Base-by-base conservation (phyloP, 2,113 vertebrate genomes). In the Hucho hucho region DNA sequence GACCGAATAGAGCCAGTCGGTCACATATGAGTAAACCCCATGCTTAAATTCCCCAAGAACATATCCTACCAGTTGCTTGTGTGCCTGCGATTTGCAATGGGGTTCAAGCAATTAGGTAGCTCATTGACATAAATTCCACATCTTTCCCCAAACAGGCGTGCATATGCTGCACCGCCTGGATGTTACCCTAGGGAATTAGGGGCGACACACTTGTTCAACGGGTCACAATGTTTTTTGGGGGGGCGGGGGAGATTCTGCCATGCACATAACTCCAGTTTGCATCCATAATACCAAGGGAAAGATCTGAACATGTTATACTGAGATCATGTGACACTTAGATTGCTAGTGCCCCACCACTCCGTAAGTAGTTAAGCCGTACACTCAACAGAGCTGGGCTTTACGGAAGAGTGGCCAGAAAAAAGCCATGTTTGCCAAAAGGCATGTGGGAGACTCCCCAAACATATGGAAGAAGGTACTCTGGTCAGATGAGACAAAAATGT, bases 241-340 rank as follows among this genome's bases (percentile, higher is more conserved):
- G 26, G 59, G 73, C 64, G 53, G 58, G 59, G 75, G 66, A 79
- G 74, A 75, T 32, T 67, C 73, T 82, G 75, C 76, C 79, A 74
- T 82, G 73, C 72, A 49, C 70, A 80, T 70, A 77, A 58, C 69
- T 70, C 79, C 12, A 46, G 73, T 82, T 76, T 70, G 75, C 59
- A 32, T 69, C 70, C 66, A 69, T 64, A 18, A 80, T 76, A 61
- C 83, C 70, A 0, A 0, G 79, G 81, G 83, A 79, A 46, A 63
- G 18, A 63, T 18, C 75, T 69, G 82, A 64, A 73, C 88, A 88
- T 89, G 83, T 85, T 85, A 86, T 89, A 88, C n/a, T n/a, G n/a
- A n/a, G n/a, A n/a, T n/a, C n/a, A n/a, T n/a, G n/a, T n/a, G n/a
- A n/a, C n/a, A n/a, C n/a, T n/a, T n/a, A n/a, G n/a, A n/a, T n/a